Percentiles rank a stretch among this genome's conserved stretches.
Evolutionary conservation across 2,113 vertebrate species (phyloP).

Genomic region (Caretta caretta): DNA sequence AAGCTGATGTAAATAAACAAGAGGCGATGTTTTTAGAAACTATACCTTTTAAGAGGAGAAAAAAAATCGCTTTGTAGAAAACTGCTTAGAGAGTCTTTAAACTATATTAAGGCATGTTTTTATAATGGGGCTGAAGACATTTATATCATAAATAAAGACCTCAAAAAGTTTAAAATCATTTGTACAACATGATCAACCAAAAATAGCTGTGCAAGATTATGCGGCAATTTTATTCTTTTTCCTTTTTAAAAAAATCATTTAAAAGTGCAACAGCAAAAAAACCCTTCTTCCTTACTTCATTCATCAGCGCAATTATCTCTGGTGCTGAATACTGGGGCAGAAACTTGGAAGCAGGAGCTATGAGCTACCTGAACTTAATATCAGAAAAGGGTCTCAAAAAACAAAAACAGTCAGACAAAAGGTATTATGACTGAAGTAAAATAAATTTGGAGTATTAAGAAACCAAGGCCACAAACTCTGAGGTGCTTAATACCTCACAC

Average conservation of each 20-base stretch:
- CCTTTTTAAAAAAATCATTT: neutral
- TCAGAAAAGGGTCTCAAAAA: neutral
- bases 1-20: conserved; percentile 30
- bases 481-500: neutral
- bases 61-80: neutral
- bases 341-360: neutral
- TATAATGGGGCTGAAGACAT: neutral
- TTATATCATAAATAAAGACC: neutral
- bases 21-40: conserved; percentile 22
- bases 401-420: neutral
- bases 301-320: neutral
- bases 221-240: neutral
- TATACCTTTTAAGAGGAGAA: neutral
- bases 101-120: neutral
- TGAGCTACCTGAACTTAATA: neutral
- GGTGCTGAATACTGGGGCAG: neutral
- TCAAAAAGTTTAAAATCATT: neutral
- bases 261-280: neutral
- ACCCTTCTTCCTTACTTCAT: neutral
- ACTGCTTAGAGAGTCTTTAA: neutral
- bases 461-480: neutral
- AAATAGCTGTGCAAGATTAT: neutral
- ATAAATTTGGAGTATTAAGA: neutral
- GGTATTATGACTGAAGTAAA: neutral
- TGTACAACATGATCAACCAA: neutral